Evolutionary conservation across 2,797 vertebrate species (phyloP).

Genomic region (Phataginus tricuspis): DNA sequence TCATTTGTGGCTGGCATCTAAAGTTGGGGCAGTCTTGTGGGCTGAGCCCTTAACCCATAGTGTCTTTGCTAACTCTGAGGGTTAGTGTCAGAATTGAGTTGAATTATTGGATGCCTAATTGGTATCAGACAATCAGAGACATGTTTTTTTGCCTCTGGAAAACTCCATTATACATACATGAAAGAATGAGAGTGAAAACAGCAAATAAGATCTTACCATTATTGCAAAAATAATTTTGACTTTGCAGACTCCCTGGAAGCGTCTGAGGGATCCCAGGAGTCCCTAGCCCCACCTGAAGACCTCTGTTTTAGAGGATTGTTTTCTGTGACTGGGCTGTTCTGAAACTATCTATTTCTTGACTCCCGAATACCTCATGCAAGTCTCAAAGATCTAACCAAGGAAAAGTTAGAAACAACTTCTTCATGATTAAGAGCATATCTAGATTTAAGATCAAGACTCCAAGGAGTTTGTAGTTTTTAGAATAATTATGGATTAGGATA

Average conservation of each 20-base stretch:
- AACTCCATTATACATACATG: not conserved
- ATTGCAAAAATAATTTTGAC: not conserved
- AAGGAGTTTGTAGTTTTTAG: not conserved
- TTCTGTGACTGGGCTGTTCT: not conserved
- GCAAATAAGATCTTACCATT: not conserved
- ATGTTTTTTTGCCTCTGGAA: not conserved
- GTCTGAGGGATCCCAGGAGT: not conserved
- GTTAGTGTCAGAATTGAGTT: not conserved
- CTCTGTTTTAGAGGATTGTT: not conserved
- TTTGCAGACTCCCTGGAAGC: not conserved
- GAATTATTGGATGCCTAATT: not conserved
- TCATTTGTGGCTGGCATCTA: not conserved
- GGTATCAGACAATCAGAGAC: not conserved
- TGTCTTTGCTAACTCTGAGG: not conserved
- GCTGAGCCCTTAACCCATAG: not conserved
- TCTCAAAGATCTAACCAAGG: not conserved
- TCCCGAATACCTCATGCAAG: not conserved
- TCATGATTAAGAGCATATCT: not conserved
- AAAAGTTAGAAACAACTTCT: not conserved
- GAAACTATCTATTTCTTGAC: not conserved
- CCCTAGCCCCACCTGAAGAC: not conserved
- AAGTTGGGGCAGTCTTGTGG: not conserved
- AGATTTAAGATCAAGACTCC: not conserved
- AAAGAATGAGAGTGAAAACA: not conserved
- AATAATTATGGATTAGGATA: not conserved